These are phyloP conservation scores for Lacanobia wlatinum DNA, from an alignment of 2,888 invertebrate genomes.

Conservation along the genomic window DNA sequence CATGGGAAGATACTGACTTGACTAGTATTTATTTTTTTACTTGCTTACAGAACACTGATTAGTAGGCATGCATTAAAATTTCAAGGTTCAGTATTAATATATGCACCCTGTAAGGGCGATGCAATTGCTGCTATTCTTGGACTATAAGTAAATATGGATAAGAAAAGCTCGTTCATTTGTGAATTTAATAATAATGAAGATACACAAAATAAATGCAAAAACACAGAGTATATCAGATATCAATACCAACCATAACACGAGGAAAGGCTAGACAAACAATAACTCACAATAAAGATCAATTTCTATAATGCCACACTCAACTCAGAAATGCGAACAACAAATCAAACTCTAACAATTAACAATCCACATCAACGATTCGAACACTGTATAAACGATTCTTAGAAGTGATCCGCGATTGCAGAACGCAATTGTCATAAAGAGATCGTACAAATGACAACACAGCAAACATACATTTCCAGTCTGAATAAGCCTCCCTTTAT, in stretches of 20 bases:
- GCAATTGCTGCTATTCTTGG: too few species aligned
- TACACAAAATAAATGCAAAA: too few species aligned
- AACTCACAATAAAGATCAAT: slow-evolving; percentile 25
- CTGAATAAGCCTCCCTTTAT: neutral
- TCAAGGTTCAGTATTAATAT: too few species aligned
- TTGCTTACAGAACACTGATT: too few species aligned
- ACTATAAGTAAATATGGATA: neutral
- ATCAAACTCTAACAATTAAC: slow-evolving; percentile 56
- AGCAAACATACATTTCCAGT: neutral
- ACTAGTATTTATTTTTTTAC: too few species aligned
- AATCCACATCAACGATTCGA: slow-evolving; percentile 35
- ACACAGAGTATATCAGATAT: neutral
- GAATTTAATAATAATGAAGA: too few species aligned
- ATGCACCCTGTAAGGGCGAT: too few species aligned
- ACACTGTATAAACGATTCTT: slow-evolving; percentile 51
- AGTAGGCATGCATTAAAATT: too few species aligned
- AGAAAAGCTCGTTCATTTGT: too few species aligned
- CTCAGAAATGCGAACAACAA: slow-evolving; percentile 41
- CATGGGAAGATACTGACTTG: too few species aligned
- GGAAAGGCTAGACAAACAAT: neutral
- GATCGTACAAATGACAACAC: slow-evolving; percentile 19
- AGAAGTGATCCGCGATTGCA: slow-evolving; percentile 67
- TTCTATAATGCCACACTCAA: slow-evolving; percentile 10
- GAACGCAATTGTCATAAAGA: slow-evolving; percentile 65
- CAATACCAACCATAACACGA: neutral